A percentile compares a stretch with the other conserved stretches of the same genome.
Evolutionary conservation across 2,888 invertebrate species (phyloP).

Genomic region (Cylloceria caligata): DNA sequence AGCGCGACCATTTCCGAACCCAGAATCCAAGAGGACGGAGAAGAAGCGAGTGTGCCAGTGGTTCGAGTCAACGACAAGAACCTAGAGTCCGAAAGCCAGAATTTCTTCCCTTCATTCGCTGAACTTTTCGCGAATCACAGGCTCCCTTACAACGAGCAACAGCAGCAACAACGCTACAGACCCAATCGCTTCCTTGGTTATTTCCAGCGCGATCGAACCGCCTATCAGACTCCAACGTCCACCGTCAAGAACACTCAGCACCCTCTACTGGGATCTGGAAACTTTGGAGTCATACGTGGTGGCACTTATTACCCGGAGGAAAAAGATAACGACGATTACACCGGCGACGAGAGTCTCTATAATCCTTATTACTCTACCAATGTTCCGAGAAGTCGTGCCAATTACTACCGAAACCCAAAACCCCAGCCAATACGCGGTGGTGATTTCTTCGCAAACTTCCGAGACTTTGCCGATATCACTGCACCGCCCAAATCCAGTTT

Average conservation of each 20-base stretch:
- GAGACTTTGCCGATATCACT: constrained; percentile 96
- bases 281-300: constrained; percentile 94
- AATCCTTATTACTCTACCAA: constrained; percentile 88
- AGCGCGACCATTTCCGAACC: constrained; percentile 69
- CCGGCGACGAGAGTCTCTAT: constrained; percentile 86
- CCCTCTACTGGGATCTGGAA: constrained; percentile 90
- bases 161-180: constrained; percentile 79
- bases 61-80: constrained; percentile 81
- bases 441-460: constrained; percentile 95
- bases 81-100: constrained; percentile 88
- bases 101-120: constrained; percentile 92
- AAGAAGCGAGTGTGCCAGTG: constrained; percentile 35
- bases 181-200: constrained; percentile 83
- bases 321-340: constrained; percentile 89
- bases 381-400: constrained; percentile 90
- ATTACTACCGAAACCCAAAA: constrained; percentile 89
- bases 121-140: constrained; percentile 88
- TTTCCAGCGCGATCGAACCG: constrained; percentile 80
- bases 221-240: constrained; percentile 77
- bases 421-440: constrained; percentile 89
- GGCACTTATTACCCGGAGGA: constrained; percentile 91
- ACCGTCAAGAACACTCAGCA: constrained; percentile 85
- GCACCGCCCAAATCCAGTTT: constrained; percentile 92
- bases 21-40: constrained; percentile 52
- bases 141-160: constrained; percentile 87